Evolutionary conservation across 2,888 invertebrate species (phyloP).

Genomic region (Synanthedon vespiformis): DNA sequence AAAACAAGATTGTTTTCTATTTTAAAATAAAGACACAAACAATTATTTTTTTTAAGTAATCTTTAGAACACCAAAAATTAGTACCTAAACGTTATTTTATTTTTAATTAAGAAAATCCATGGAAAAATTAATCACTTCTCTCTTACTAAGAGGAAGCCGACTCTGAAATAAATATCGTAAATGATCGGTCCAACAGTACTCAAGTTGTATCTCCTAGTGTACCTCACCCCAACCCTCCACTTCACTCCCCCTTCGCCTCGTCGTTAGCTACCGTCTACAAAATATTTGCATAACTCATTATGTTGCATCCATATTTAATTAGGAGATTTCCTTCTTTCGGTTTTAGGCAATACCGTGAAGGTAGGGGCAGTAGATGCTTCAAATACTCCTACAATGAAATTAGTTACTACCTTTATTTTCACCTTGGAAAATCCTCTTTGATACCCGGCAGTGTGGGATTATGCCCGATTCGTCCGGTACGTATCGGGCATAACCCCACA

Average conservation of each 20-base stretch:
- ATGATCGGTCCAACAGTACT: conserved; percentile 36
- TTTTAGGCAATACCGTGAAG: conserved; percentile 13
- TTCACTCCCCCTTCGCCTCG: conserved; percentile 12
- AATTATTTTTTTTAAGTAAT: not conserved
- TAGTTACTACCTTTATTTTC: too few species aligned
- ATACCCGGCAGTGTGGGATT: too few species aligned
- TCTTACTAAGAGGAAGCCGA: conserved; percentile 1
- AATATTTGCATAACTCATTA: conserved; percentile 67
- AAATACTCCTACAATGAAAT: too few species aligned
- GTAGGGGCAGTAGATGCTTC: not conserved
- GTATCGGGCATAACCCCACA: too few species aligned
- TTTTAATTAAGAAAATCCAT: not conserved
- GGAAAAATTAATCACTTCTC: not conserved
- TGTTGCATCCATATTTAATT: conserved; percentile 67
- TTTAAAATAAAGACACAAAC: not conserved
- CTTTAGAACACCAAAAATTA: not conserved
- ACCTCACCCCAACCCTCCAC: conserved; percentile 9
- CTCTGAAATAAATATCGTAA: conserved; percentile 30
- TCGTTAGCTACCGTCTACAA: conserved; percentile 52
- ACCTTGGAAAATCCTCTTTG: too few species aligned
- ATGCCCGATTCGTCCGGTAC: too few species aligned
- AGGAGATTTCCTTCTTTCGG: conserved; percentile 53
- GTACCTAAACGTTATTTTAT: not conserved
- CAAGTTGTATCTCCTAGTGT: conserved; percentile 10
- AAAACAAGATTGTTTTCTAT: conserved; percentile 14